These are phyloP conservation scores for Morinoia aosen DNA, from an alignment of 2,888 invertebrate genomes.

Conservation along the genomic window DNA sequence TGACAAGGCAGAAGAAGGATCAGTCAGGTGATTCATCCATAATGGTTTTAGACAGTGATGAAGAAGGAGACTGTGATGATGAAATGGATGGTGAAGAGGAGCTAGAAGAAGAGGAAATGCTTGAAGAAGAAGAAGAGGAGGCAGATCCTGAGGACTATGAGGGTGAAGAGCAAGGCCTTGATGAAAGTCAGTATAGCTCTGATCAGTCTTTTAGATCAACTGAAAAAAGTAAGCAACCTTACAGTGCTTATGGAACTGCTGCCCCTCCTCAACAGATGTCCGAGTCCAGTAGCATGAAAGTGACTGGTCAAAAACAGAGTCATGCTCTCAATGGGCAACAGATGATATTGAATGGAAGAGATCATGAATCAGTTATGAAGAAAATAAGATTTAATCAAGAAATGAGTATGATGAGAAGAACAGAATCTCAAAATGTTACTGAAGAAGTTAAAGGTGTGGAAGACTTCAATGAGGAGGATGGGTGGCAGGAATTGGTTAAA, in stretches of 20 bases:
- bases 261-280: background rate
- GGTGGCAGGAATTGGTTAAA: conserved; percentile 13
- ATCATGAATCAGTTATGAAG: conserved; percentile 24
- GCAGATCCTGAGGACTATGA: conserved; percentile 30
- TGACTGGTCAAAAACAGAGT: background rate
- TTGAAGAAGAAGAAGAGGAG: conserved; percentile 16
- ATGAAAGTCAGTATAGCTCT: background rate
- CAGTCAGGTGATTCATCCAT: conserved; percentile 39
- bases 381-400: conserved; percentile 38
- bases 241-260: background rate
- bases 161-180: background rate
- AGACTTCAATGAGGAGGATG: conserved; percentile 32
- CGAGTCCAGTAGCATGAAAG: background rate
- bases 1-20: background rate
- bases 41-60: conserved; percentile 38
- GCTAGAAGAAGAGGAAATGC: background rate
- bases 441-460: conserved; percentile 1
- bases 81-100: background rate
- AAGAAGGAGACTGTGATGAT: conserved; percentile 24
- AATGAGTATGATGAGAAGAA: conserved; percentile 27
- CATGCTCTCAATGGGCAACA: background rate
- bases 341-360: background rate
- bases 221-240: background rate
- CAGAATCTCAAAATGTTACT: background rate
- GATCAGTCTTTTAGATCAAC: background rate